Percentiles rank a stretch among this genome's conserved stretches.
Conservation (phyloP, 2,113 vertebrate species). For the Xenopus borealis region DNA sequence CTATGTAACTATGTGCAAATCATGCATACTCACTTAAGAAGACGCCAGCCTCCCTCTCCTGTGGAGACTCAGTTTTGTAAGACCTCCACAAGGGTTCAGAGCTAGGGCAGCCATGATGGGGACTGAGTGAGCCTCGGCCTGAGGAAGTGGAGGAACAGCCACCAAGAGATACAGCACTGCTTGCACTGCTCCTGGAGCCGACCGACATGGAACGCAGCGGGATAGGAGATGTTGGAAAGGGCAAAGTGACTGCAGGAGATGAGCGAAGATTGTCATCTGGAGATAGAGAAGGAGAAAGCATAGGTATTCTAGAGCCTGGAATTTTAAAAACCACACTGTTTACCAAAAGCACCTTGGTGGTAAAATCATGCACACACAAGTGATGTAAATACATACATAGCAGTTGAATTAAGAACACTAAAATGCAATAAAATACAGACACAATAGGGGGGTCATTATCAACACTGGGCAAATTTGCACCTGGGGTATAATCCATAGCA, state of each 20-base stretch:
- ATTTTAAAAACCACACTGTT: no score
- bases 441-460: no score
- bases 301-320: no score
- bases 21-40: conserved; percentile 59
- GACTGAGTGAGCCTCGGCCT: conserved; percentile 61
- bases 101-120: conserved; percentile 47
- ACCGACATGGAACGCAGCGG: conserved; percentile 42
- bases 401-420: no score
- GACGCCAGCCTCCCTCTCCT: conserved; percentile 60
- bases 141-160: conserved; percentile 71
- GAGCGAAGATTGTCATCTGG: conserved; percentile 52
- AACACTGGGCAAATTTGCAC: no score
- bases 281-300: background rate
- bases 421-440: no score
- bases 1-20: no score
- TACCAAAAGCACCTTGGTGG: no score
- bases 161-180: conserved; percentile 60
- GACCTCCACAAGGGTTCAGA: conserved; percentile 39
- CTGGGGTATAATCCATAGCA: no score
- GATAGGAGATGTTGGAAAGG: conserved; percentile 33
- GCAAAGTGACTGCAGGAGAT: conserved; percentile 37
- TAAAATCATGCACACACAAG: no score
- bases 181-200: conserved; percentile 60
- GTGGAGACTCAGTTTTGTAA: conserved; percentile 63
- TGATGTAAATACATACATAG: no score